These are phyloP conservation scores for Carassius carassius DNA, from an alignment of 2,113 vertebrate species.

Conservation along the genomic window DNA sequence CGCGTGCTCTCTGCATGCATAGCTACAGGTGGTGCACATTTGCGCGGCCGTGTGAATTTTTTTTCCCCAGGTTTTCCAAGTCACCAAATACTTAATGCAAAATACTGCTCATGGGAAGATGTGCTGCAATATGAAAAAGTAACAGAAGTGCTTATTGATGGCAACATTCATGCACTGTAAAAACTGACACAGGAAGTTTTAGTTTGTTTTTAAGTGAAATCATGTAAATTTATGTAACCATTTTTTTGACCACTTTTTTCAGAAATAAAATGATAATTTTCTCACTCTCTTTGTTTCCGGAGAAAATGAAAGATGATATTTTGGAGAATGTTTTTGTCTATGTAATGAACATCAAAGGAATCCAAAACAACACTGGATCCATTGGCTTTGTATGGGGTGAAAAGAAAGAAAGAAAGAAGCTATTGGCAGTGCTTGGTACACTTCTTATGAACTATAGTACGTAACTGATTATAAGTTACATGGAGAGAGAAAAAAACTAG, in stretches of 20 bases:
- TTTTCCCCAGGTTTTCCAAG: too few species aligned
- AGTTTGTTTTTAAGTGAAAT: neutral
- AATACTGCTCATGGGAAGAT: neutral
- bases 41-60: too few species aligned
- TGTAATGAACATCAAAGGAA: neutral
- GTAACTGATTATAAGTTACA: too few species aligned
- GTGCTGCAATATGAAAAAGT: neutral
- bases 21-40: too few species aligned
- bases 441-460: too few species aligned
- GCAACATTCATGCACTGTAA: neutral
- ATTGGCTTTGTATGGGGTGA: neutral
- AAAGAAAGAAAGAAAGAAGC: too few species aligned
- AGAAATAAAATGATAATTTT: neutral
- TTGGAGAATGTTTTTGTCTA: neutral
- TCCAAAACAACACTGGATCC: neutral
- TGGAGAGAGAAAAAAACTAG: neutral
- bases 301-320: neutral
- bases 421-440: too few species aligned
- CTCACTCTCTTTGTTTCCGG: neutral
- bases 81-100: too few species aligned
- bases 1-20: too few species aligned
- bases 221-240: neutral
- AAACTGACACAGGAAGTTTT: neutral
- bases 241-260: neutral
- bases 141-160: neutral